Evolutionary conservation across 2,888 invertebrate genomes (phyloP).

Genomic region (Agriopis marginaria): DNA sequence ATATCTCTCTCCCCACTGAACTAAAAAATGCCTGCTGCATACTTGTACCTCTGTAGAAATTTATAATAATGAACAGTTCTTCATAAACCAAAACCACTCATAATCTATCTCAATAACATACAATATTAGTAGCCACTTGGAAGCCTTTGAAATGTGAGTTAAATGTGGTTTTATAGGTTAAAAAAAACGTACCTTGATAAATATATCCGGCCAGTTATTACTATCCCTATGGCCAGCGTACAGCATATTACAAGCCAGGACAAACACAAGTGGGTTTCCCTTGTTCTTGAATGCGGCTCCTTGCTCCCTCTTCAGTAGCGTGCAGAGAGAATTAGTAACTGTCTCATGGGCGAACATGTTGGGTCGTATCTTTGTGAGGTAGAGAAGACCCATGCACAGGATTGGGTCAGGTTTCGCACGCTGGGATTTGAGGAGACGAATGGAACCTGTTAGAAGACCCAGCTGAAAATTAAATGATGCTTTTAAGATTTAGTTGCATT

Average conservation of each 20-base stretch:
- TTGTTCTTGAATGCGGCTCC: conserved; percentile 91
- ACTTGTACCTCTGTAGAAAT: too few relatives aligned
- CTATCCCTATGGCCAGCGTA: conserved; percentile 93
- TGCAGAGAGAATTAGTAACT: conserved; percentile 92
- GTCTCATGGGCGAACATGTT: conserved; percentile 91
- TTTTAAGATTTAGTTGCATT: neutral
- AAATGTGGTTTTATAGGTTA: too few relatives aligned
- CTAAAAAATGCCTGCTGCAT: too few relatives aligned
- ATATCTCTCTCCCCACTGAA: too few relatives aligned
- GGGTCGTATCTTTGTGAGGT: conserved; percentile 93
- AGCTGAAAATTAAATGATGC: conserved; percentile 75
- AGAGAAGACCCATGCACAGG: conserved; percentile 91
- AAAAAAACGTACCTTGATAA: conserved; percentile 90
- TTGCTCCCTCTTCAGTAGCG: conserved; percentile 92
- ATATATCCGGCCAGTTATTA: conserved; percentile 95
- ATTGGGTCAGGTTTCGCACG: conserved; percentile 94
- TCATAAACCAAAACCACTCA: too few relatives aligned
- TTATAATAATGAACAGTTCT: too few relatives aligned
- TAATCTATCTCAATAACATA: too few relatives aligned
- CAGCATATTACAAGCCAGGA: conserved; percentile 94
- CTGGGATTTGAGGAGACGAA: conserved; percentile 91
- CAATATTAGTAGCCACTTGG: too few relatives aligned
- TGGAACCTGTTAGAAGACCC: conserved; percentile 94
- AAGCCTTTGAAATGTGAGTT: too few relatives aligned
- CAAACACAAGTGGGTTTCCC: conserved; percentile 92